Percentiles rank a stretch among this genome's conserved stretches.
Evolutionary conservation across 2,888 invertebrate species (phyloP).

Genomic region (Dryadula phaetusa): DNA sequence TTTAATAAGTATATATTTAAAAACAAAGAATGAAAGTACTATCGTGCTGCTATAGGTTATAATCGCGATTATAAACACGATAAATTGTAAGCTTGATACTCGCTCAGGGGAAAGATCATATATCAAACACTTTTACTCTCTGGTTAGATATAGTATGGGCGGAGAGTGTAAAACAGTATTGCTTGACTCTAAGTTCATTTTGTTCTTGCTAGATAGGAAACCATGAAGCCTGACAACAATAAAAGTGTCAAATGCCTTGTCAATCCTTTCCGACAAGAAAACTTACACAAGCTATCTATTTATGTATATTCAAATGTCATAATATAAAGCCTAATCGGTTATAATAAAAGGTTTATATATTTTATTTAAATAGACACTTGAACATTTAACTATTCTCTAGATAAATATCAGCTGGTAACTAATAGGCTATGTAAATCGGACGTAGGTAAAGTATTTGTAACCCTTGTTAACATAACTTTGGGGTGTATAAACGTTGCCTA

Average conservation of each 20-base stretch:
- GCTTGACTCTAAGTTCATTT: too few species aligned
- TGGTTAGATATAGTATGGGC: too few species aligned
- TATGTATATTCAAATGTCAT: neutral
- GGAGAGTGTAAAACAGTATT: too few species aligned
- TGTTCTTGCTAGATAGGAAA: too few species aligned
- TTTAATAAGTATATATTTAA: too few species aligned
- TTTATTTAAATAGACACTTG: neutral
- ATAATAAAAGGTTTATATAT: neutral
- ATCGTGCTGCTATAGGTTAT: too few species aligned
- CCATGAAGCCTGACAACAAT: too few species aligned
- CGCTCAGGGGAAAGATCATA: too few species aligned
- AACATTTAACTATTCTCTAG: neutral
- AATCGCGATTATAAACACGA: too few species aligned
- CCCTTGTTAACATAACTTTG: conserved; percentile 13
- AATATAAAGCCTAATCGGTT: neutral
- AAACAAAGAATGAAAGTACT: too few species aligned
- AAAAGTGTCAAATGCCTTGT: neutral
- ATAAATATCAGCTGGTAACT: neutral
- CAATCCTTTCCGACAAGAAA: neutral
- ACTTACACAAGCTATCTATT: fast-evolving
- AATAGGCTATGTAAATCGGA: neutral
- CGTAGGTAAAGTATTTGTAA: neutral
- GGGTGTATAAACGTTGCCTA: conserved; percentile 7
- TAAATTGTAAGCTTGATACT: too few species aligned
- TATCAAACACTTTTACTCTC: too few species aligned